Evolutionary conservation across 2,888 invertebrate species (phyloP).

Genomic region (Trachelus troglodyta): DNA sequence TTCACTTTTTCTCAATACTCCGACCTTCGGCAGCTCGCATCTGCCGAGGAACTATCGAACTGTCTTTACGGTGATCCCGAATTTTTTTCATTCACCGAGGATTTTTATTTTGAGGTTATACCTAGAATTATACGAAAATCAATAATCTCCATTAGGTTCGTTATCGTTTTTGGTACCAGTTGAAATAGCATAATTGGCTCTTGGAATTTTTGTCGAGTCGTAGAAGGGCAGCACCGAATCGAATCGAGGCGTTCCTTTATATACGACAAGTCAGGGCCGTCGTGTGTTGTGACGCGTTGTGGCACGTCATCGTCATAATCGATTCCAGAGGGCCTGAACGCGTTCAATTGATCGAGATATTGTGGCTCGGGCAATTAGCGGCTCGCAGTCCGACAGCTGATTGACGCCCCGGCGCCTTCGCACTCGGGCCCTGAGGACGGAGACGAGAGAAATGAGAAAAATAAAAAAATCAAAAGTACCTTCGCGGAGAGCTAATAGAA

Average conservation of each 20-base stretch:
- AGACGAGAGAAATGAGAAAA: not conserved
- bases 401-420: conserved; percentile 43
- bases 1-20: not conserved
- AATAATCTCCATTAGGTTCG: not conserved
- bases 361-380: conserved; percentile 41
- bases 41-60: not conserved
- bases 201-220: not conserved
- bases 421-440: not conserved
- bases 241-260: not conserved
- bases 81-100: too few relatives aligned
- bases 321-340: conserved; percentile 47
- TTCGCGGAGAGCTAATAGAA: not conserved
- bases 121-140: not conserved
- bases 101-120: not conserved
- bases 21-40: not conserved
- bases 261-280: not conserved
- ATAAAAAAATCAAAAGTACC: not conserved
- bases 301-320: conserved; percentile 58
- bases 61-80: too few relatives aligned
- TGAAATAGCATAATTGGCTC: not conserved
- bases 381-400: conserved; percentile 48
- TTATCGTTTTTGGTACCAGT: not conserved
- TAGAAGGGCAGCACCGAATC: not conserved
- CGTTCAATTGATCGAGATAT: conserved; percentile 54
- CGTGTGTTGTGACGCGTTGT: conserved; percentile 37